These are phyloP conservation scores for Siphlonurus alternatus DNA, from an alignment of 2,888 invertebrate species.

Conservation along the genomic window DNA sequence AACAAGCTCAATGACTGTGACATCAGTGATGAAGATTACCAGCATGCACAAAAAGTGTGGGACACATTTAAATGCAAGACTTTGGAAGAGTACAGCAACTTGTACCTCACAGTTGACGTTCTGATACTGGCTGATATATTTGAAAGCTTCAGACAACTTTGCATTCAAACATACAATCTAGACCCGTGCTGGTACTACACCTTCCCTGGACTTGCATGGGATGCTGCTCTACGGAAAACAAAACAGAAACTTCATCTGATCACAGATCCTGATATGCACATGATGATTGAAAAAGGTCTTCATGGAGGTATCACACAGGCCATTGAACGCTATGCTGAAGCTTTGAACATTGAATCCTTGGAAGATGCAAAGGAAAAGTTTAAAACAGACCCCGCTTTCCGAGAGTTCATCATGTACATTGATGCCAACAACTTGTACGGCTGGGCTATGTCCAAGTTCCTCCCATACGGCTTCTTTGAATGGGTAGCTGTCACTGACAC, in stretches of 20 bases:
- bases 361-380: too few relatives aligned
- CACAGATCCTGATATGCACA: neutral
- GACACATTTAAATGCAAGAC: neutral
- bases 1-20: too few relatives aligned
- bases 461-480: constrained; percentile 5
- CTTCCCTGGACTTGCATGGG: neutral
- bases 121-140: constrained; percentile 3
- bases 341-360: neutral
- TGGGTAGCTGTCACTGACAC: neutral
- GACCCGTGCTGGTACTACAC: too few relatives aligned
- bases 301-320: neutral
- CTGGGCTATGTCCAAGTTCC: neutral
- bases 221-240: neutral
- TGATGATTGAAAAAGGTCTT: neutral
- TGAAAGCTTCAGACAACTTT: constrained; percentile 4
- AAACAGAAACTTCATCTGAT: neutral
- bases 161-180: neutral
- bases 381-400: too few relatives aligned
- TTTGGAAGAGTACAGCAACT: neutral
- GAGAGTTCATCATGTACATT: constrained; percentile 3
- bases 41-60: too few relatives aligned
- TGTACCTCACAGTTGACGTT: neutral
- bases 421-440: constrained; percentile 10
- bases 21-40: too few relatives aligned
- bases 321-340: neutral